These are phyloP conservation scores for Pseudanteris insignis DNA, from an alignment of 2,888 invertebrate species.

Conservation along the genomic window DNA sequence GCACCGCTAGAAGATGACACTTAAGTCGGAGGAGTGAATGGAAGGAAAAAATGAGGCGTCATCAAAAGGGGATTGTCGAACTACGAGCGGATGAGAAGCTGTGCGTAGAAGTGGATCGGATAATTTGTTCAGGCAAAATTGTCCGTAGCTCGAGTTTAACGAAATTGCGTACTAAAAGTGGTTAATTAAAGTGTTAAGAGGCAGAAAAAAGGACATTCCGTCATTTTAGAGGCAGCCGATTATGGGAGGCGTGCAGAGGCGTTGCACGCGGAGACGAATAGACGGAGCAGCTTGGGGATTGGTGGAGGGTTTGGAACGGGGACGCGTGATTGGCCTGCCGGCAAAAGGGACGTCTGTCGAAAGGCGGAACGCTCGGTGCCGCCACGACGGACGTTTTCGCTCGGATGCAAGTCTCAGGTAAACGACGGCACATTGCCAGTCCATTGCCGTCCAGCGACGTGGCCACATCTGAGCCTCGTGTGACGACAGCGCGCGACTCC, in stretches of 20 bases:
- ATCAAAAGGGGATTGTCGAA: too few relatives aligned
- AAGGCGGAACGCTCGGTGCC: conserved; percentile 15
- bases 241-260: conserved; percentile 4
- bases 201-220: conserved; percentile 1
- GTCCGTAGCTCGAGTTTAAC: too few relatives aligned
- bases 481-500: conserved; percentile 22
- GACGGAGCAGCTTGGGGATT: conserved; percentile 43
- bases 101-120: too few relatives aligned
- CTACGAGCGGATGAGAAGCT: too few relatives aligned
- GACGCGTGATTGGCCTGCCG: conserved; percentile 36
- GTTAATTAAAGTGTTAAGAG: conserved; percentile 7
- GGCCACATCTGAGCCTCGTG: conserved; percentile 62
- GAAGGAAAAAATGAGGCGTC: too few relatives aligned
- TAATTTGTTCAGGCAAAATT: too few relatives aligned
- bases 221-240: too few relatives aligned
- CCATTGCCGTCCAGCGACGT: conserved; percentile 65
- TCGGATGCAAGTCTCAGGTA: conserved; percentile 59
- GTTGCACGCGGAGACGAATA: conserved; percentile 7
- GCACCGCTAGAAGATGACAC: too few relatives aligned
- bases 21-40: too few relatives aligned
- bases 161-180: conserved; percentile 1
- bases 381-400: conserved; percentile 42
- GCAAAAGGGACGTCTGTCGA: conserved; percentile 19
- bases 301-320: conserved; percentile 37
- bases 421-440: conserved; percentile 62